Conservation (phyloP, 2,888 invertebrate genomes). For the Phymatocera aterrima region DNA sequence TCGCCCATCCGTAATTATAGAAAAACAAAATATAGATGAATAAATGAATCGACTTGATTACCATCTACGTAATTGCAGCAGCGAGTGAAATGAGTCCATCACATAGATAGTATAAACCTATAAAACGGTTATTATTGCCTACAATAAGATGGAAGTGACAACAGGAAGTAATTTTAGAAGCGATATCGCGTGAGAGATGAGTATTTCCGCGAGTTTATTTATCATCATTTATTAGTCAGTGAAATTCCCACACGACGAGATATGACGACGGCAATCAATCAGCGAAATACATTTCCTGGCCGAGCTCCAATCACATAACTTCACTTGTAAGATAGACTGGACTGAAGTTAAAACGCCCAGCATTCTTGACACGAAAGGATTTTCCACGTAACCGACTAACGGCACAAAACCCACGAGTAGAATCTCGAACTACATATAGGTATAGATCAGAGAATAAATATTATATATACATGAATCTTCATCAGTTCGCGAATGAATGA, state of each 20-base stretch:
- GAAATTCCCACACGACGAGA: conserved; percentile 1
- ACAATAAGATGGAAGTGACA: not conserved
- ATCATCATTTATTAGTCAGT: not conserved
- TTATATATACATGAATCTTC: not conserved
- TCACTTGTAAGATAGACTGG: not conserved
- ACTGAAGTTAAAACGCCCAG: not conserved
- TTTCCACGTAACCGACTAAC: not conserved
- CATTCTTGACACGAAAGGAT: not conserved
- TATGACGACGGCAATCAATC: conserved; percentile 4
- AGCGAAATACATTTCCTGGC: conserved; percentile 16
- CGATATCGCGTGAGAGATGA: conserved; percentile 22
- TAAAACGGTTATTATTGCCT: not conserved
- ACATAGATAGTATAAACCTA: not conserved
- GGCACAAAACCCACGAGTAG: not conserved
- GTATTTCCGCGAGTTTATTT: conserved; percentile 3
- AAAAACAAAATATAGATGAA: not conserved
- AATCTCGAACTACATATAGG: not conserved
- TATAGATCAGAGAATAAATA: not conserved
- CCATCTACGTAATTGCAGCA: conserved; percentile 8
- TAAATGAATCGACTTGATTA: not conserved
- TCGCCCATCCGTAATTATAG: not conserved
- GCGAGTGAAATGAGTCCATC: not conserved
- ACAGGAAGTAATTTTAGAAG: conserved; percentile 18
- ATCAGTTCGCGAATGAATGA: not conserved
- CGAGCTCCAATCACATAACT: not conserved